Base-by-base conservation (phyloP, 2,113 vertebrate species). In the Sturnus vulgaris region DNA sequence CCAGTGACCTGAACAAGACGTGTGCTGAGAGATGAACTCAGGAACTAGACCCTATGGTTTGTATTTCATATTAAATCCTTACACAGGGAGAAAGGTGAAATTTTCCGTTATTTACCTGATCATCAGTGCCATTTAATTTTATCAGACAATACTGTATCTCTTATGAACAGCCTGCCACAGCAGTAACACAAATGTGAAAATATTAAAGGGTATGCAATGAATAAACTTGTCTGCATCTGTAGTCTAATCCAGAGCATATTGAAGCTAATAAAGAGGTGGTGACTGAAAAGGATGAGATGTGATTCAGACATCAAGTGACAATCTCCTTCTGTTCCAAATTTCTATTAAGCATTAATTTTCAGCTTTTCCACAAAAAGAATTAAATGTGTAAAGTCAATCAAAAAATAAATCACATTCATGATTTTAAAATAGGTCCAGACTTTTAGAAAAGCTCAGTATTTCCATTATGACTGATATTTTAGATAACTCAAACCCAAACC, bases 271-370 rank as follows among this genome's bases (percentile, higher is more conserved):
- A 82, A 82, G 94, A 90, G 85, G 71, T 77, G 64, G 30, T 92
- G 28, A 50, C 64, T 90, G 90, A 50, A 75, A 86, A 91, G 59
- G 63, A 91, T 31, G 47, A 89, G 84, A 90, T 78, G 70, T 96
- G 95, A 95, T 95, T 94, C 94, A 94, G 92, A 92, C 66, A 91
- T 80, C 85, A 94, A 94, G 79, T 94, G 96, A 96, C 85, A 90
- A 83, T 81, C 82, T 92, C 55, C 68, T 93, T 39, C 87, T 92
- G 64, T 83, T 90, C 66, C 59, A 86, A 83, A 66, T 70, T 97
- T 93, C 72, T 90, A 77, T 77, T 71, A 78, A 80, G 71, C 75
- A 77, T 77, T 83, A 49, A 59, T 92, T 86, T 76, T 88, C 81
- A 85, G 19, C 44, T 70, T 92, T 91, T 90, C 44, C 73, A 79